Evolutionary conservation across 2,888 invertebrate species (phyloP), one percentile per base, ranked within the genome.

Genomic region (Amaurobius ferox): DNA sequence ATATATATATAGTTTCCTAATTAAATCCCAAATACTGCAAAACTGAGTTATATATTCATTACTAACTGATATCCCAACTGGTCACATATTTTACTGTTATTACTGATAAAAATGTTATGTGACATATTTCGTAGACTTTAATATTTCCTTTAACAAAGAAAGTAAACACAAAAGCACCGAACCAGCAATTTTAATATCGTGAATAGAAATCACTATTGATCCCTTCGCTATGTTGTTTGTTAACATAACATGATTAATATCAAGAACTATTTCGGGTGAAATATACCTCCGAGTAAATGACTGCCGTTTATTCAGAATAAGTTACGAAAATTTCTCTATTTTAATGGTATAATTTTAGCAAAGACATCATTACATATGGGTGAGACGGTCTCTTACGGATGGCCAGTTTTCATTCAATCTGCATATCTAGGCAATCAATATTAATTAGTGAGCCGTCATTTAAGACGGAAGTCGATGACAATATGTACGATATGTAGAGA

Each of bases 381-480:
- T 32, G 26, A 9, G 40, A 28, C 48, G n/a, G 30, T 48, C 44
- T 67, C 26, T 26, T 35, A 71, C 23, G 80, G 39, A 19, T 73
- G 80, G 29, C n/a, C 35, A 44, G 62, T 23, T 76, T 61, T 61
- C 32, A 30, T 81, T 76, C 74, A 74, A 81, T 81, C 70, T 74
- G 19, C 44, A n/a, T 44, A 11, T 62, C 30, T 72, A 61, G 16
- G 66, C 26, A 62, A 70, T 74, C 81, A 81, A 70, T 70, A 62
- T 68, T 81, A 81, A 81, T 81, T 81, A 70, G 62, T 61, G 29
- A 39, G 48, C 68, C 61, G 32, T 62, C 26, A 30, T 19, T 39
- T 44, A 64, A 71, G 73, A 30, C 7, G n/a, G n/a, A 79, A 48
- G 32, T 67, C 13, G 29, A 39, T 55, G 39, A 73, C 55, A 67